These are phyloP conservation scores for Mantis religiosa DNA, from an alignment of 2,888 invertebrate species.

Conservation along the genomic window DNA sequence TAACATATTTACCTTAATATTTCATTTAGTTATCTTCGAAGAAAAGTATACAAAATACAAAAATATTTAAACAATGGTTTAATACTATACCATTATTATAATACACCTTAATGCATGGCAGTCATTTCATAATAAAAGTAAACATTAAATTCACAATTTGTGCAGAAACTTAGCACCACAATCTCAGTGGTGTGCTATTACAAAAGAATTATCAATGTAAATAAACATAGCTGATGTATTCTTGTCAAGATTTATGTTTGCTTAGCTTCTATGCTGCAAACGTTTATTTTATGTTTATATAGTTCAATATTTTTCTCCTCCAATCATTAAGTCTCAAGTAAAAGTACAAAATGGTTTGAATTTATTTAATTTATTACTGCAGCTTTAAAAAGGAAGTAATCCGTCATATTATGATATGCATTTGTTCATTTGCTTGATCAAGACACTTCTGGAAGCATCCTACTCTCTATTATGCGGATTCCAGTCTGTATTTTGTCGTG, in stretches of 20 bases:
- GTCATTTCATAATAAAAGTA: background rate
- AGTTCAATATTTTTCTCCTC: too few relatives aligned
- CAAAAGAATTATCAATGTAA: too few relatives aligned
- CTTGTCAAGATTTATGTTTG: too few relatives aligned
- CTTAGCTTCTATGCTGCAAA: too few relatives aligned
- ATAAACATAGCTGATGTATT: too few relatives aligned
- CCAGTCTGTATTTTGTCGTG: background rate
- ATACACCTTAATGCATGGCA: background rate
- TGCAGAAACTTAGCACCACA: background rate
- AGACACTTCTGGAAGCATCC: background rate
- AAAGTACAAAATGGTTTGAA: too few relatives aligned
- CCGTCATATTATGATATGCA: background rate
- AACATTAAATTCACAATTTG: background rate
- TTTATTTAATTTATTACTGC: too few relatives aligned
- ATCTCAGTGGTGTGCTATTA: background rate
- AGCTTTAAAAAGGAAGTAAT: too few relatives aligned
- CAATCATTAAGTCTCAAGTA: too few relatives aligned
- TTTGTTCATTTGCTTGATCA: background rate
- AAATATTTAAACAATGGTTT: background rate
- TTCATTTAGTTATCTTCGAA: background rate
- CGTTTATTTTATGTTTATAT: too few relatives aligned
- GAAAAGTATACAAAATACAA: background rate
- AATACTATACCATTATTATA: background rate
- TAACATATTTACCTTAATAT: background rate
- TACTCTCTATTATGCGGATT: too few relatives aligned